Evolutionary conservation across 64 coral and sea anemone genomes (phyloP), one percentile per base, ranked within the genome.

Genomic region (Astreopora myriophthalma): DNA sequence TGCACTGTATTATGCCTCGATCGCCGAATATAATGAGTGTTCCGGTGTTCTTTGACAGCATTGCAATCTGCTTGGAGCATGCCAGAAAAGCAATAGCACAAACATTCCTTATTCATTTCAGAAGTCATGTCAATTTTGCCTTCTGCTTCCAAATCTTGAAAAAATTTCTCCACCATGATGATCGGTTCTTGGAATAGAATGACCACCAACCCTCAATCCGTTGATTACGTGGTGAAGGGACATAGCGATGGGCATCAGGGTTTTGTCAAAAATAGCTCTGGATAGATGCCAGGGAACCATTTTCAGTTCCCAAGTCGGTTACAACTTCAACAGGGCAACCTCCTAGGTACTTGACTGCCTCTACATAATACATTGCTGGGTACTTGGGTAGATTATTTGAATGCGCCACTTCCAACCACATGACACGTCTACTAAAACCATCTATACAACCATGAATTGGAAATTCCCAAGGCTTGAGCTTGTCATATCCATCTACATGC

Each of bases 241-340:
- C 92, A 81, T 88, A 93, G 3, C 85, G 61, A 80, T 88, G 75
- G 42, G 85, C 60, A 81, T 94, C 85, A 24, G 37, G 20, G 75
- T 88, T 72, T 35, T 88, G 32, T 79, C 74, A 7, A 40, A 92
- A 86, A 67, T 73, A 92, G 8, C 63, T 74, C 57, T 85, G 80
- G n/a, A 86, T 86, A 14, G 80, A 48, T 44, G 90, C 69, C 13
- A 76, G 23, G 60, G 71, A 38, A 27, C 74, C 85, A 84, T 89
- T 94, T 79, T 94, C 85, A 88, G 92, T 94, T 73, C 92, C 85
- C 76, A 94, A 73, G 29, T 94, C 75, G 24, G 92, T 80, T 36
- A 94, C 86, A 36, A 94, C 39, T 73, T 88, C 74, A 52, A 93
- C 83, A 78, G 91, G 91, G 60, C 81, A 86, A 19, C 61, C 91